A percentile compares a stretch with the other conserved stretches of the same genome.
These are phyloP conservation scores for Idaea aversata DNA, from an alignment of 2,888 invertebrate genomes.

Conservation along the genomic window DNA sequence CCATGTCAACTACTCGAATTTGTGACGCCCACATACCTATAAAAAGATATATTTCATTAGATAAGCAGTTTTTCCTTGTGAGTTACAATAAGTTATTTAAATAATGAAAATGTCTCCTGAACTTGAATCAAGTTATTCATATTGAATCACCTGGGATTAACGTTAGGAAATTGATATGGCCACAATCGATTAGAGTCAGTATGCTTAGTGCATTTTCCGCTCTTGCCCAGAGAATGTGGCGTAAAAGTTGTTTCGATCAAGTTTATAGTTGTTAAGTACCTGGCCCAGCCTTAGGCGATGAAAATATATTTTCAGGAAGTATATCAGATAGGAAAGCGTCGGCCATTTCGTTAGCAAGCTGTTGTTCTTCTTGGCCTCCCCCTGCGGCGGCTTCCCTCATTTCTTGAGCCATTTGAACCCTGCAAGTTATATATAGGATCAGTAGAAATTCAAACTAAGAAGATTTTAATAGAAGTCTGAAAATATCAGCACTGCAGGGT, in stretches of 20 bases:
- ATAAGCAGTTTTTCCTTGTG: not conserved
- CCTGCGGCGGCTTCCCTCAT: conserved; percentile 95
- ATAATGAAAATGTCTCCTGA: conserved; percentile 52
- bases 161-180: conserved; percentile 67
- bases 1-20: conserved; percentile 92
- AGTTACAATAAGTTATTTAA: not conserved
- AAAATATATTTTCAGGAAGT: conserved; percentile 95
- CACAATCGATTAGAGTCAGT: conserved; percentile 76
- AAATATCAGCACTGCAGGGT: conserved; percentile 72
- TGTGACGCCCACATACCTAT: conserved; percentile 97
- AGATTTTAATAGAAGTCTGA: not conserved
- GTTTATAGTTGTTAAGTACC: conserved; percentile 41
- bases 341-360: conserved; percentile 98
- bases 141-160: conserved; percentile 74
- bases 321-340: conserved; percentile 97
- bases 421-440: conserved; percentile 33
- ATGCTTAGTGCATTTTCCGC: conserved; percentile 55
- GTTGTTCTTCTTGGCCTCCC: conserved; percentile 94
- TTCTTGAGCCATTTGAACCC: conserved; percentile 98
- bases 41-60: conserved; percentile 3
- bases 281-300: conserved; percentile 96
- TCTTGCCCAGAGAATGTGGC: conserved; percentile 80
- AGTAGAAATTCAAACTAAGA: not conserved
- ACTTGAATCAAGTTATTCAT: conserved; percentile 75
- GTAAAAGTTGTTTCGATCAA: not conserved